Conservation (phyloP, 2,797 vertebrate species). For the Crocidura indochinensis region DNA sequence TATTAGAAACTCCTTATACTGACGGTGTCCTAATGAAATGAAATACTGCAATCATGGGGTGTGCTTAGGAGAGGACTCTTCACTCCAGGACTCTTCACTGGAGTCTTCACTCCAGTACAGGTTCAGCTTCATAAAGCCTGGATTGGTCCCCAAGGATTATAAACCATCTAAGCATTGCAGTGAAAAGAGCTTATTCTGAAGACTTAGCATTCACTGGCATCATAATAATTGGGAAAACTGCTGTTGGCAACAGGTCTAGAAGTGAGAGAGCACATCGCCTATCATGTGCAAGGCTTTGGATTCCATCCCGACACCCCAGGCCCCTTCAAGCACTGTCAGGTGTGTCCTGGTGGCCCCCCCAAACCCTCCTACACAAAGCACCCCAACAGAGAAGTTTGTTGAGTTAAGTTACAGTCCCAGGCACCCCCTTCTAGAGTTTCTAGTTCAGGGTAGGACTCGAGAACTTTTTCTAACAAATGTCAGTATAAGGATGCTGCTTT, state of each 20-base stretch:
- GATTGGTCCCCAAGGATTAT: neutral
- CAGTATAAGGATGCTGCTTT: neutral
- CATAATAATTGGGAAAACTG: constrained; percentile 41
- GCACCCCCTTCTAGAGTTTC: neutral
- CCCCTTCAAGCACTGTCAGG: no score
- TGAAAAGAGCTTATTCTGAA: constrained; percentile 27
- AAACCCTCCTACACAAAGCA: no score
- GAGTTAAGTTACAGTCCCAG: neutral
- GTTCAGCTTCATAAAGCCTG: constrained; percentile 15
- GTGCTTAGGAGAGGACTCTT: neutral
- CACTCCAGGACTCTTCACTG: no score
- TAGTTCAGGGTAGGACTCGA: neutral
- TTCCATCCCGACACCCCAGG: no score
- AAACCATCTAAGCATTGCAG: constrained; percentile 11
- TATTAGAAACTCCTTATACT: neutral
- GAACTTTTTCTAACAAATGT: neutral
- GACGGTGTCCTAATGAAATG: neutral
- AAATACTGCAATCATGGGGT: neutral
- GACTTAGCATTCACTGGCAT: neutral
- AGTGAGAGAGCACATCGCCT: no score
- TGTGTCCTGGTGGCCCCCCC: no score
- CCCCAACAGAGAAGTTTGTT: neutral
- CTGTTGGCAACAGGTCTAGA: no score
- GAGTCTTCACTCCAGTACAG: neutral
- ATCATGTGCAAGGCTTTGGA: no score